Base-by-base conservation (phyloP, 2,888 invertebrate genomes). In the Temnothorax unifasciatus region DNA sequence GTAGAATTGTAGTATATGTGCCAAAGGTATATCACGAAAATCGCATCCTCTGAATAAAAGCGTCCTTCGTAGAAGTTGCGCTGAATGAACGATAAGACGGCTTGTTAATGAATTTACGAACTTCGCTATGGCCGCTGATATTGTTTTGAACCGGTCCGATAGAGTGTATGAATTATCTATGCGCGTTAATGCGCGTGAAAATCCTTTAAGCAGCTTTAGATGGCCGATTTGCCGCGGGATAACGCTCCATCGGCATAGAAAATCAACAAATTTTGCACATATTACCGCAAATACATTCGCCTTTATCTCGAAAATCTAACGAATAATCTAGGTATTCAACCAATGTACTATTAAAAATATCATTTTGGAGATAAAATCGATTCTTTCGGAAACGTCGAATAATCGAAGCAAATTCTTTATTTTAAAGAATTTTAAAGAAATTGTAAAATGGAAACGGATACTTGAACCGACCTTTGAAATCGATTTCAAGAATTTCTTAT, bases 171-270 rank as follows among this genome's bases (percentile, higher is more conserved):
- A 85, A 82, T 85, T 85, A 82, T 85, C 82, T 69, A 76, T 76
- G 50, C 44, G 38, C 29, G 34, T 38, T 50, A 59, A 52, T 63
- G 54, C 66, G 61, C 47, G 21, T 63, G 86, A 77, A 84, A 87
- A 85, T 84, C 88, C 86, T 87, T 82, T 87, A 86, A 90, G 86
- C 87, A 85, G 82, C 83, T 88, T 88, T 89, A 64, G 34, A 25
- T 41, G 41, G 21, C 59, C 59, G 59, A 13, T 73, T 73, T 25
- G 82, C 61, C 29, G 61, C 57, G 18, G 57, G 64, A 54, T 47
- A 66, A 44, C 34, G 38, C 57, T 66, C 21, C 69, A 41, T 57
- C 47, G 73, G 9, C 34, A 61, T 61, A 79, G 73, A 79, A 50
- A 79, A 79, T 79, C 79, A 79, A 79, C 59, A 41, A 79, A 79